A percentile compares a stretch with the other conserved stretches of the same genome.
phyloP scores from a whole-genome alignment of 35 echinoderm and acorn worm genomes.

The Holothuria glaberrima region DNA sequence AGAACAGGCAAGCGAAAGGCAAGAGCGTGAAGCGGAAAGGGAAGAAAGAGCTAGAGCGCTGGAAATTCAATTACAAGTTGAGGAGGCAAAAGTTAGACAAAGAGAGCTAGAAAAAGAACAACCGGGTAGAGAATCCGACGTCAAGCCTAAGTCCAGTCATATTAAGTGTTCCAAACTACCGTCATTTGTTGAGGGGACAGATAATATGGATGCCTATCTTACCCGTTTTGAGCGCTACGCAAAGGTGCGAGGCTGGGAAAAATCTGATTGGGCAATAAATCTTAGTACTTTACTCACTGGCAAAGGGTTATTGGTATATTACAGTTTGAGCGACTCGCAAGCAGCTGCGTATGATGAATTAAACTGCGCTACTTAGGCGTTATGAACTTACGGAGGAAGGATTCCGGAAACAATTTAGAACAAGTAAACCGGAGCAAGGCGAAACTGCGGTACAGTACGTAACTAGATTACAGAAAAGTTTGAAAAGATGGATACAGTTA shows the following conservation, averaged over 20 bases:
- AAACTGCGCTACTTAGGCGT: conserved; percentile 47
- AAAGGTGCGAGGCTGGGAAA: conserved; percentile 35
- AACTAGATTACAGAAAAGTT: not conserved
- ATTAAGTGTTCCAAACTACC: conserved; percentile 44
- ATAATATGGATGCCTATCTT: no score
- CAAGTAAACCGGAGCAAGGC: conserved; percentile 33
- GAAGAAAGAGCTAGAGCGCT: no score
- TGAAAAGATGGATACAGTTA: conserved; percentile 30
- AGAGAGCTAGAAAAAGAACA: no score
- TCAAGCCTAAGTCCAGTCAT: no score
- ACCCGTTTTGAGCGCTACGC: conserved; percentile 63
- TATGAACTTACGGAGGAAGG: conserved; percentile 54
- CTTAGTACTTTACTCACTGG: conserved; percentile 61
- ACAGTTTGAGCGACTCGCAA: conserved; percentile 15
- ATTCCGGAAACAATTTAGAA: conserved; percentile 53
- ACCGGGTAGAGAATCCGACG: no score
- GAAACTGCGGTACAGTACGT: conserved; percentile 56
- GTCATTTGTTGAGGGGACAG: no score
- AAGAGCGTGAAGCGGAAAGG: no score
- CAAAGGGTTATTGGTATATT: conserved; percentile 58
- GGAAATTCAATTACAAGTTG: no score
- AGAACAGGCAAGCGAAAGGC: no score
- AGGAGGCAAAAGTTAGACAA: no score
- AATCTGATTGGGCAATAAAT: conserved; percentile 59
- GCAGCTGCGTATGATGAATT: conserved; percentile 56